phyloP scores from a whole-genome alignment of 2,888 invertebrate species.

The Drosophila acutilabella region DNA sequence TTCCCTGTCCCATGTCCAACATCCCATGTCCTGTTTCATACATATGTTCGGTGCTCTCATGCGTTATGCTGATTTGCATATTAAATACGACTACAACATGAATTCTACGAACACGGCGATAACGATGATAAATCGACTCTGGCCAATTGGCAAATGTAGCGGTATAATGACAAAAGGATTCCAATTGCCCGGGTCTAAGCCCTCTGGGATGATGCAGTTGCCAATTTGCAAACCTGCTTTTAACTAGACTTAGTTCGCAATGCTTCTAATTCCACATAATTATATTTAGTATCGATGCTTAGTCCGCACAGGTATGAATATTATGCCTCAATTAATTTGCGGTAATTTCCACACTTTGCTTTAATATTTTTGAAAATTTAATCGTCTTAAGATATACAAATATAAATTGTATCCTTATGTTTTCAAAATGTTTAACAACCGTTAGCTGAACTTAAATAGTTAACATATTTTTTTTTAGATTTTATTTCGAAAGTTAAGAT shows the following conservation, averaged over 20 bases:
- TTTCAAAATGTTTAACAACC: too few relatives aligned
- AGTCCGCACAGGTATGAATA: not conserved
- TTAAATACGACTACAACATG: slow-evolving; percentile 43
- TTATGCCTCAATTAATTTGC: not conserved
- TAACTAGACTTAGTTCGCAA: slow-evolving; percentile 9
- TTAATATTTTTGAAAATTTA: too few relatives aligned
- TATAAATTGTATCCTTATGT: too few relatives aligned
- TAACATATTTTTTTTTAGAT: too few relatives aligned
- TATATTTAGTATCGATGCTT: slow-evolving; percentile 2
- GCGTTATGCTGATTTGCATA: slow-evolving; percentile 68
- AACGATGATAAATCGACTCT: slow-evolving; percentile 64
- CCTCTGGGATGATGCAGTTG: slow-evolving; percentile 10
- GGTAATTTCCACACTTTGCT: not conserved
- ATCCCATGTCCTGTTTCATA: slow-evolving; percentile 61
- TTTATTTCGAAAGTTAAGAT: too few relatives aligned
- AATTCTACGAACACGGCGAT: slow-evolving; percentile 37
- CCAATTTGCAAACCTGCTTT: slow-evolving; percentile 17
- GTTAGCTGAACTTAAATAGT: too few relatives aligned
- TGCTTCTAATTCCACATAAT: slow-evolving; percentile 3
- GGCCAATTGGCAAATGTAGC: slow-evolving; percentile 44
- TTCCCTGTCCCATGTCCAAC: too few relatives aligned
- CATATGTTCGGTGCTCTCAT: slow-evolving; percentile 63
- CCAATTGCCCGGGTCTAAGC: slow-evolving; percentile 18
- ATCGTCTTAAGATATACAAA: too few relatives aligned
- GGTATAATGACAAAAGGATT: slow-evolving; percentile 43